Percentiles rank a stretch among this genome's conserved stretches.
phyloP scores from a whole-genome alignment of 2,113 vertebrate genomes.

The Pygoscelis antarcticus region DNA sequence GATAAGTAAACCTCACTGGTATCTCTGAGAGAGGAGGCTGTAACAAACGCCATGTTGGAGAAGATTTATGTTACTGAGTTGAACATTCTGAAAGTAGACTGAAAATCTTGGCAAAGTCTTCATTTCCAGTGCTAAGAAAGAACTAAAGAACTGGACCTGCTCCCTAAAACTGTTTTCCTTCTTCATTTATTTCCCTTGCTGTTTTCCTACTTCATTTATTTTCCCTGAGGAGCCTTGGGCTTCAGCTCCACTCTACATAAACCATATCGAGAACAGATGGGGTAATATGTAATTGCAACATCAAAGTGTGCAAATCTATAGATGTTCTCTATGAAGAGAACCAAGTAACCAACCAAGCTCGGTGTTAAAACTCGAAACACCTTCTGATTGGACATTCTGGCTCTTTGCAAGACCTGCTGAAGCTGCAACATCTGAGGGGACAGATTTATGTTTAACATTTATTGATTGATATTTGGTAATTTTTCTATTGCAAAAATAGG shows the following conservation, averaged over 20 bases:
- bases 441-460: neutral
- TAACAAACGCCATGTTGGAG: neutral
- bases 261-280: neutral
- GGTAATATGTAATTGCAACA: accelerated
- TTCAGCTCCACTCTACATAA: neutral
- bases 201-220: neutral
- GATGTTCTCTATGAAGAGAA: neutral
- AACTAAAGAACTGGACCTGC: neutral
- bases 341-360: neutral
- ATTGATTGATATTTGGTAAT: neutral
- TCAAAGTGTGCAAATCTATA: neutral
- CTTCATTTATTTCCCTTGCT: neutral
- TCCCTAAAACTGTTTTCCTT: neutral
- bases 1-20: neutral
- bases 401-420: neutral
- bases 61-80: neutral
- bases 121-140: neutral
- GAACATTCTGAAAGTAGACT: neutral
- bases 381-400: neutral
- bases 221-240: neutral
- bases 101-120: neutral
- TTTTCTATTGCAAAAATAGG: neutral
- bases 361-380: accelerated
- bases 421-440: neutral
- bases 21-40: neutral